Evolutionary conservation across 2,888 invertebrate species (phyloP).

Genomic region (Philaethria dido): DNA sequence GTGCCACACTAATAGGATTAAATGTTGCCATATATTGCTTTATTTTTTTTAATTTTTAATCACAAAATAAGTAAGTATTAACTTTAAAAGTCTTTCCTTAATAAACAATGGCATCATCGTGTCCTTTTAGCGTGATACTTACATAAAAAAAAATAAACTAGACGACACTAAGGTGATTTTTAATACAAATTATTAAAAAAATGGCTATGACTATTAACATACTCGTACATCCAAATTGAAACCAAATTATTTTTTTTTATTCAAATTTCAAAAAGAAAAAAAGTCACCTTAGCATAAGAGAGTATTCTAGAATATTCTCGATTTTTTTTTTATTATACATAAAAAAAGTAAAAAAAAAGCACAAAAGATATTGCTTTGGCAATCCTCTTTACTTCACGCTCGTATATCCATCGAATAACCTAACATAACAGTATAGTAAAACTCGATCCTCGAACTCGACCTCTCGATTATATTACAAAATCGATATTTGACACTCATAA

Average conservation of each 20-base stretch:
- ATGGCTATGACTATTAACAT: not conserved
- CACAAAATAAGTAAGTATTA: not conserved
- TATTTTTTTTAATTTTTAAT: not conserved
- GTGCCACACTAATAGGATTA: slow-evolving; percentile 29
- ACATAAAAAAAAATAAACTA: slow-evolving; percentile 10
- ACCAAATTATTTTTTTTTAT: too few species aligned
- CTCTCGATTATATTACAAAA: not conserved
- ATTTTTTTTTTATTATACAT: slow-evolving; percentile 34
- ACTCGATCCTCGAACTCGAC: not conserved
- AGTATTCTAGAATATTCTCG: slow-evolving; percentile 8
- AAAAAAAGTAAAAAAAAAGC: slow-evolving; percentile 33
- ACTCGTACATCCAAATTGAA: not conserved
- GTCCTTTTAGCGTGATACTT: slow-evolving; percentile 12
- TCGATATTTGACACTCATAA: slow-evolving; percentile 6
- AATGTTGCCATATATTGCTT: slow-evolving; percentile 1
- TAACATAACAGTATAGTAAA: not conserved
- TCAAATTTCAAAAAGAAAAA: too few species aligned
- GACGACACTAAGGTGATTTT: slow-evolving; percentile 11
- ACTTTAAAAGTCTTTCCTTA: not conserved
- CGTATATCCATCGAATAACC: not conserved
- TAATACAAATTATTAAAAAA: not conserved
- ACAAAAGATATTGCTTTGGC: slow-evolving; percentile 45
- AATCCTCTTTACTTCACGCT: slow-evolving; percentile 28
- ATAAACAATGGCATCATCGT: not conserved
- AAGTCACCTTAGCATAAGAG: slow-evolving; percentile 47